Percentiles rank a stretch among this genome's conserved stretches.
These are phyloP conservation scores for Aurelia sp. DNA, from an alignment of 30 jellyfish, hydroid and myxozoan genomes.

Conservation along the genomic window DNA sequence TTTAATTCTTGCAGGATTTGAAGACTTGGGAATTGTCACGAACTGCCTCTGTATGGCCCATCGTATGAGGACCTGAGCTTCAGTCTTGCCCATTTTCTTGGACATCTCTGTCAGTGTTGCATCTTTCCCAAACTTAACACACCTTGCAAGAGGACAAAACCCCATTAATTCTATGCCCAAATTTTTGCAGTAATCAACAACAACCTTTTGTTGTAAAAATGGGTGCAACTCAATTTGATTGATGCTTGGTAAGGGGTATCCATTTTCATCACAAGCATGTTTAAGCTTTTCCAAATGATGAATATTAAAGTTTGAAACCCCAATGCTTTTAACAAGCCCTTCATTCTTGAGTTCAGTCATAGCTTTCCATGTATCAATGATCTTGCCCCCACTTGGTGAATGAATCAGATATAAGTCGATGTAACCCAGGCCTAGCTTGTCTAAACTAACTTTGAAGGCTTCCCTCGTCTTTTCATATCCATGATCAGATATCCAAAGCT, in stretches of 20 bases:
- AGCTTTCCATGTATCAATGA: slow-evolving; percentile 90
- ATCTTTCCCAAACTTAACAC: slow-evolving; percentile 71
- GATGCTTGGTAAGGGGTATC: slow-evolving; percentile 81
- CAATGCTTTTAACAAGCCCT: slow-evolving; percentile 89
- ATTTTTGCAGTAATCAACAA: slow-evolving; percentile 70
- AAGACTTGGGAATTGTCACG: slow-evolving; percentile 88
- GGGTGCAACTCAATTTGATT: slow-evolving; percentile 98
- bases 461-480: slow-evolving; percentile 76
- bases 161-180: slow-evolving; percentile 85
- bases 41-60: slow-evolving; percentile 91
- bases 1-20: slow-evolving; percentile 74
- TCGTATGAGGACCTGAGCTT: slow-evolving; percentile 80
- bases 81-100: slow-evolving; percentile 64
- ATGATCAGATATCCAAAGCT: slow-evolving; percentile 64
- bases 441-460: slow-evolving; percentile 71
- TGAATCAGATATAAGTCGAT: slow-evolving; percentile 91
- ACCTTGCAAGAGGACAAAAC: slow-evolving; percentile 96
- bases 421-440: slow-evolving; percentile 72
- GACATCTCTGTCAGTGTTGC: slow-evolving; percentile 60
- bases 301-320: slow-evolving; percentile 92
- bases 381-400: slow-evolving; percentile 81
- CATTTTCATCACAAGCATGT: slow-evolving; percentile 37
- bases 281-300: slow-evolving; percentile 82
- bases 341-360: slow-evolving; percentile 75
- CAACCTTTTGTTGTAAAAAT: slow-evolving; percentile 80